These are phyloP conservation scores for Eilema sororculum DNA, from an alignment of 2,888 invertebrate genomes.

Conservation along the genomic window DNA sequence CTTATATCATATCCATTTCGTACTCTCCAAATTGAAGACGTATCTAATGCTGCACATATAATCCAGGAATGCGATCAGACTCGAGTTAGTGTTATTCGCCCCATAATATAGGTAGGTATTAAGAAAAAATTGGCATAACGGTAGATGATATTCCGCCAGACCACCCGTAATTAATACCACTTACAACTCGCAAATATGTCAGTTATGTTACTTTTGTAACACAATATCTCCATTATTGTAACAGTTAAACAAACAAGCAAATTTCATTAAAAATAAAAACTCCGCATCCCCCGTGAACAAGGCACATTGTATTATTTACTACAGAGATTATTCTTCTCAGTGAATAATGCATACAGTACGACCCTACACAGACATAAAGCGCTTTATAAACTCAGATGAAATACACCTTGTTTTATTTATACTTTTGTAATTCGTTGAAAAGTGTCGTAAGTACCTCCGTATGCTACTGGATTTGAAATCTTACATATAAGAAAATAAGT, in stretches of 20 bases:
- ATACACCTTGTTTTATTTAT: constrained; percentile 56
- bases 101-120: no score
- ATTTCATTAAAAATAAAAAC: constrained; percentile 67
- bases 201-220: constrained; percentile 35
- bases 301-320: constrained; percentile 62
- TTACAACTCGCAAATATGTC: constrained; percentile 17
- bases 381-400: constrained; percentile 60
- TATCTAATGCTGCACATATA: no score
- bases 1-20: no score
- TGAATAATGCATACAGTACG: constrained; percentile 64
- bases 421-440: constrained; percentile 43
- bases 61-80: no score
- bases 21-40: no score
- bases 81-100: no score
- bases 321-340: constrained; percentile 60
- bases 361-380: constrained; percentile 56
- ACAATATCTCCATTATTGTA: constrained; percentile 30
- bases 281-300: constrained; percentile 52
- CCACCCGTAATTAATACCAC: neutral
- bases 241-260: constrained; percentile 64
- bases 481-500: constrained; percentile 17
- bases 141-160: no score
- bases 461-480: constrained; percentile 31
- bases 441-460: constrained; percentile 37
- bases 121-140: neutral